Percentiles rank a stretch among this genome's conserved stretches.
Evolutionary conservation across 2,113 vertebrate species (phyloP).

Genomic region (Megaceryle torquata): DNA sequence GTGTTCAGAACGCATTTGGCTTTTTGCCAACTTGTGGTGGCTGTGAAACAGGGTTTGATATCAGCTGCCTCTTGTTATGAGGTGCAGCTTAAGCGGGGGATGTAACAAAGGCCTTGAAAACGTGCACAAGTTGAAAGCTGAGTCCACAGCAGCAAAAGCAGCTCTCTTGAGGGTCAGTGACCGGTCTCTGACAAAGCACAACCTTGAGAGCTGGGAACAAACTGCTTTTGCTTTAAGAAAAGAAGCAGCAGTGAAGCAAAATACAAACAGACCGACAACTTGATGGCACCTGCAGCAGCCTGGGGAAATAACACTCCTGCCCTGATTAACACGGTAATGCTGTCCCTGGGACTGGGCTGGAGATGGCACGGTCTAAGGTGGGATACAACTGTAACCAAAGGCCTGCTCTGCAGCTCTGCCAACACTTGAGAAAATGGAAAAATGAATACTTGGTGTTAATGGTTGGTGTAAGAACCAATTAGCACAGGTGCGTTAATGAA

Average conservation of each 20-base stretch:
- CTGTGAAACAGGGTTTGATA: not conserved
- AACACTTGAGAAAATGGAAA: not conserved
- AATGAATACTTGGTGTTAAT: not conserved
- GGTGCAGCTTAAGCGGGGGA: not conserved
- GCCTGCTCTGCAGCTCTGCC: not conserved
- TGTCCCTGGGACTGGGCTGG: not conserved
- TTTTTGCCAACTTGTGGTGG: not conserved
- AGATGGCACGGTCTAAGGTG: rapidly evolving
- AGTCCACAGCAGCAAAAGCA: not conserved
- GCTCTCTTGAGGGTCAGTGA: not conserved
- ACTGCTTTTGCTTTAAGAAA: not conserved
- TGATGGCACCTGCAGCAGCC: rapidly evolving
- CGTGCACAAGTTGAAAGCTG: not conserved
- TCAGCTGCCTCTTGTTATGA: not conserved
- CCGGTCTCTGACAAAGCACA: not conserved
- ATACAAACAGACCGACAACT: not conserved
- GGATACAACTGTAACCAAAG: not conserved
- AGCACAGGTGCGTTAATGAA: not conserved
- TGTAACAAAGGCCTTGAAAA: not conserved
- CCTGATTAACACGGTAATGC: rapidly evolving
- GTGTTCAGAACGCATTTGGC: not conserved
- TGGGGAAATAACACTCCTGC: not conserved
- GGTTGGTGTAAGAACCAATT: not conserved
- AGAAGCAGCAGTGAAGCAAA: not conserved
- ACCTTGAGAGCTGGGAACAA: not conserved